These are phyloP conservation scores for Haplotaxodon microlepis DNA, from an alignment of 2,113 vertebrate species.

Conservation along the genomic window DNA sequence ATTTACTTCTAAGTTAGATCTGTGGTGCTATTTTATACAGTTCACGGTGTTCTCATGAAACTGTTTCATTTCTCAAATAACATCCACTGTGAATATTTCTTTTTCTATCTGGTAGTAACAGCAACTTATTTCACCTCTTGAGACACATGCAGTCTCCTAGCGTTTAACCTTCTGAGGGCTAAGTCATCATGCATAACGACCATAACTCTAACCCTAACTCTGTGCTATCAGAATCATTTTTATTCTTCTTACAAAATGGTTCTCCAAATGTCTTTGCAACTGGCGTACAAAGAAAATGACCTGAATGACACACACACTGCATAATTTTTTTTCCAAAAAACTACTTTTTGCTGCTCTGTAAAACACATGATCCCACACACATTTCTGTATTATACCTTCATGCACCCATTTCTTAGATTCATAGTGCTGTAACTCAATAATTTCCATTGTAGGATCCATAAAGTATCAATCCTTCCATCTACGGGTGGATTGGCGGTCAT, in stretches of 20 bases:
- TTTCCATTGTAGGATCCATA: background rate
- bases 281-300: background rate
- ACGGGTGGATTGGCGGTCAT: accelerated
- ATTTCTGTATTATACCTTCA: background rate
- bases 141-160: background rate
- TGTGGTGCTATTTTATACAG: background rate
- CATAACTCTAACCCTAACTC: background rate
- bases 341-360: background rate
- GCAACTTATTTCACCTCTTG: background rate
- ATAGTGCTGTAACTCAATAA: background rate
- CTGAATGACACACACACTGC: background rate
- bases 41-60: background rate
- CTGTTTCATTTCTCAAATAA: background rate
- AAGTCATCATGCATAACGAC: background rate
- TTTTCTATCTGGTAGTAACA: background rate
- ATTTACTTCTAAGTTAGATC: background rate
- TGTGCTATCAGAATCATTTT: background rate
- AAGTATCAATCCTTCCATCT: background rate
- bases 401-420: background rate
- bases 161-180: background rate
- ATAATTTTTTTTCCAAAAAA: background rate
- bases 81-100: background rate
- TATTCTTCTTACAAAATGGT: background rate
- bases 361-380: background rate
- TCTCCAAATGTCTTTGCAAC: background rate